These are phyloP conservation scores for Andricus grossulariae DNA, from an alignment of 1,140 invertebrate species.

Conservation along the genomic window DNA sequence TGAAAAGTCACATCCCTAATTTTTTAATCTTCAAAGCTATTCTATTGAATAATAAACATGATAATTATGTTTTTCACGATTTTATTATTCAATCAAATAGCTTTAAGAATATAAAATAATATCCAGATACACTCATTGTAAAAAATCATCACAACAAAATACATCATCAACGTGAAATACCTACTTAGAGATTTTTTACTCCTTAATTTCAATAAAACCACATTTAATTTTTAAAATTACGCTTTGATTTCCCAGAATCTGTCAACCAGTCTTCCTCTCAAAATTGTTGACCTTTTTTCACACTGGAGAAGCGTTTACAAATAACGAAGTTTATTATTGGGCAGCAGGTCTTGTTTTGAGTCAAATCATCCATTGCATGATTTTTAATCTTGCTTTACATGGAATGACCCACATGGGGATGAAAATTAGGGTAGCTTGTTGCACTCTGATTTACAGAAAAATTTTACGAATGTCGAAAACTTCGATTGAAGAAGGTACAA, in stretches of 20 bases:
- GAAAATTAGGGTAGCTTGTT: slow-evolving; percentile 86
- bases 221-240: slow-evolving; percentile 35
- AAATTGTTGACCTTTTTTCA: slow-evolving; percentile 83
- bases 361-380: slow-evolving; percentile 82
- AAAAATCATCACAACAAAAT: too few relatives aligned
- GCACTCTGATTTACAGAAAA: slow-evolving; percentile 89
- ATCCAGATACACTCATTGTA: too few relatives aligned
- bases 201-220: slow-evolving; percentile 1
- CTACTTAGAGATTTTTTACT: slow-evolving; percentile 1
- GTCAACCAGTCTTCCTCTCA: slow-evolving; percentile 84
- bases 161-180: too few relatives aligned
- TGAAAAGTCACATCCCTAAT: too few relatives aligned
- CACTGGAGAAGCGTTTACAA: slow-evolving; percentile 70
- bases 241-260: slow-evolving; percentile 77
- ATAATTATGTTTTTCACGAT: too few relatives aligned
- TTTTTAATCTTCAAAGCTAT: too few relatives aligned
- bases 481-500: slow-evolving; percentile 63
- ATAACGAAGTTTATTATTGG: slow-evolving; percentile 80
- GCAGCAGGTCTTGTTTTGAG: slow-evolving; percentile 82
- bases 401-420: slow-evolving; percentile 85
- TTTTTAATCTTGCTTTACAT: slow-evolving; percentile 88
- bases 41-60: too few relatives aligned
- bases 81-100: too few relatives aligned
- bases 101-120: too few relatives aligned
- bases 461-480: slow-evolving; percentile 71